phyloP scores from a whole-genome alignment of 1,140 invertebrate species.

The Zaprionus nigranus region DNA sequence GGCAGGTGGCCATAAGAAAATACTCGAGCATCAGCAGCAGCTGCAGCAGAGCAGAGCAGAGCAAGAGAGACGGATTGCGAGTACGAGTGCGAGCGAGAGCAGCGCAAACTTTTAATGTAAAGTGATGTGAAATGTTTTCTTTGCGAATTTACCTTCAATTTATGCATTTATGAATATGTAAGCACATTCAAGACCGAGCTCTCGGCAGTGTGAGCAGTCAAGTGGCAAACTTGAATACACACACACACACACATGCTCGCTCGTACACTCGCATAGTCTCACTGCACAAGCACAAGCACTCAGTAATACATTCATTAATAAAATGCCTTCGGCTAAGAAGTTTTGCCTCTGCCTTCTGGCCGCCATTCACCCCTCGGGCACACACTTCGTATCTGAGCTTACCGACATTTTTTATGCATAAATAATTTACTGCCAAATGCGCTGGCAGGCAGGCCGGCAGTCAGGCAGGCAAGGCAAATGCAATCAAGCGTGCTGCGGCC shows the following conservation, averaged over 20 bases:
- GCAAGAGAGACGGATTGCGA: slow-evolving; percentile 4
- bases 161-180: slow-evolving; percentile 83
- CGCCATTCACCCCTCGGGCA: slow-evolving; percentile 29
- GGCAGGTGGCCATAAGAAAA: slow-evolving; percentile 67
- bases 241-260: slow-evolving; percentile 21
- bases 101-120: slow-evolving; percentile 72
- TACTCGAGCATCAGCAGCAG: slow-evolving; percentile 38
- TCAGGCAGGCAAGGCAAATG: slow-evolving; percentile 3
- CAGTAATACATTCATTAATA: slow-evolving; percentile 72
- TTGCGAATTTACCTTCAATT: slow-evolving; percentile 82
- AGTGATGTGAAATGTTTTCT: slow-evolving; percentile 82
- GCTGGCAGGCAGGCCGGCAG: not conserved
- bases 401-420: slow-evolving; percentile 18
- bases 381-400: slow-evolving; percentile 30
- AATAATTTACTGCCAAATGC: slow-evolving; percentile 48
- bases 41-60: slow-evolving; percentile 26
- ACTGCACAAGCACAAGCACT: slow-evolving; percentile 43
- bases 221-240: slow-evolving; percentile 65
- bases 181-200: slow-evolving; percentile 63
- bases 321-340: slow-evolving; percentile 78
- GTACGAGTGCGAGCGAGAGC: slow-evolving; percentile 8
- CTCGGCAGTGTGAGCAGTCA: slow-evolving; percentile 63
- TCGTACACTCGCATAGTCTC: not conserved
- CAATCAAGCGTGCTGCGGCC: slow-evolving; percentile 6
- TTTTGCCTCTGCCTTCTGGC: slow-evolving; percentile 53